Conservation (phyloP, 2,888 invertebrate genomes). For the Lithosia quadra region DNA sequence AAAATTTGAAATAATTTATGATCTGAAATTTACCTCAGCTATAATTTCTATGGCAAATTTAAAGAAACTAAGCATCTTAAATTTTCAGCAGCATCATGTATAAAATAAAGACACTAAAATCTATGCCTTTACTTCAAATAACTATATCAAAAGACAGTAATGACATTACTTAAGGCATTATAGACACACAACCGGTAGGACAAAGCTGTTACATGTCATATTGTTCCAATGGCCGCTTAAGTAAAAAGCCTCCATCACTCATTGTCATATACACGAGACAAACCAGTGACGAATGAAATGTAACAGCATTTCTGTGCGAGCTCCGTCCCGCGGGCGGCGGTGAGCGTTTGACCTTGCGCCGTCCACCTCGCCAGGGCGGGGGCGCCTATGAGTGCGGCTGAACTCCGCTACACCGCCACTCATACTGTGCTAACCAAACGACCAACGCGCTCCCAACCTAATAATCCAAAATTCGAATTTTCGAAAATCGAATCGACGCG, state of each 20-base stretch:
- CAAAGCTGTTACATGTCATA: conserved; percentile 34
- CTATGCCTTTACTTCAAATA: neutral
- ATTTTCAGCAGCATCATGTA: too few relatives aligned
- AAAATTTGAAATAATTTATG: neutral
- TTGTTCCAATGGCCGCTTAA: conserved; percentile 41
- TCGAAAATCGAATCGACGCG: conserved; percentile 62
- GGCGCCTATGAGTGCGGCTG: conserved; percentile 76
- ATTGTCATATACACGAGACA: conserved; percentile 42
- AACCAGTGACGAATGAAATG: conserved; percentile 54
- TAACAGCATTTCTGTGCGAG: conserved; percentile 49
- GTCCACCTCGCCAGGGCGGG: conserved; percentile 72
- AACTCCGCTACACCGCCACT: conserved; percentile 67
- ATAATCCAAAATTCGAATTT: conserved; percentile 42
- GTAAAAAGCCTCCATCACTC: conserved; percentile 48
- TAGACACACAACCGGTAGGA: conserved; percentile 25
- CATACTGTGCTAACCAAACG: conserved; percentile 74
- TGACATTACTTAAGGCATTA: too few relatives aligned
- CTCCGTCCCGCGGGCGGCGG: conserved; percentile 59
- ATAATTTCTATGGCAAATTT: too few relatives aligned
- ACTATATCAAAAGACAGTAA: conserved; percentile 5
- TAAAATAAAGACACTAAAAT: neutral
- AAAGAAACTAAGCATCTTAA: too few relatives aligned
- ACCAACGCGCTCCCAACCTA: conserved; percentile 72
- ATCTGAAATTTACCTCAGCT: too few relatives aligned
- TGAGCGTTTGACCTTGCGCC: conserved; percentile 78